Evolutionary conservation across 2,113 vertebrate genomes (phyloP).

Genomic region (Tor tambroides): DNA sequence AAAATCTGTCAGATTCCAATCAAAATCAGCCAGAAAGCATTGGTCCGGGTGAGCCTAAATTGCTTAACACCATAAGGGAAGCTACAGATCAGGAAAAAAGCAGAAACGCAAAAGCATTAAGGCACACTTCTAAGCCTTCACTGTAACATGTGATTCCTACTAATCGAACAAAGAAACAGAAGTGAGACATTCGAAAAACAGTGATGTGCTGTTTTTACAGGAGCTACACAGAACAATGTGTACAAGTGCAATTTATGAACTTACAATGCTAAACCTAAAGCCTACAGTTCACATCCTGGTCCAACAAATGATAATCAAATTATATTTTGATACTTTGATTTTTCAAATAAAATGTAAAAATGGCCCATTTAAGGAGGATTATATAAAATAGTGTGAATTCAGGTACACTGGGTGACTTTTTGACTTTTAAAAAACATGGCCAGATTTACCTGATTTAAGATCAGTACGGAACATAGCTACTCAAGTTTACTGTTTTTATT

Average conservation of each 20-base stretch:
- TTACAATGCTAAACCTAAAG: neutral
- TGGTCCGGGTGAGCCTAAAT: neutral
- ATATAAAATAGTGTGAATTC: neutral
- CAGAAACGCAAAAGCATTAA: constrained; percentile 38
- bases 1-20: neutral
- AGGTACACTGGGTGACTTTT: neutral
- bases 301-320: too few species aligned
- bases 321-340: too few species aligned
- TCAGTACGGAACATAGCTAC: neutral
- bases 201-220: constrained; percentile 12
- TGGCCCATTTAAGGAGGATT: neutral
- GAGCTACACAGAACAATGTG: neutral
- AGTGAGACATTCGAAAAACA: constrained; percentile 50
- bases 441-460: neutral
- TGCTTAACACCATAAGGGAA: constrained; percentile 18
- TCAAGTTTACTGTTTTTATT: neutral
- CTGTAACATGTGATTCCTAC: constrained; percentile 48
- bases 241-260: neutral
- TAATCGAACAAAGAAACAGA: constrained; percentile 45
- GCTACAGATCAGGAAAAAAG: constrained; percentile 35
- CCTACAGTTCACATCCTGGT: neutral
- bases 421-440: neutral
- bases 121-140: constrained; percentile 36
- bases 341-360: too few species aligned
- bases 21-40: neutral